Evolutionary conservation across 2,888 invertebrate species (phyloP), one percentile per base, ranked within the genome.

Genomic region (Xestobium rufovillosum): DNA sequence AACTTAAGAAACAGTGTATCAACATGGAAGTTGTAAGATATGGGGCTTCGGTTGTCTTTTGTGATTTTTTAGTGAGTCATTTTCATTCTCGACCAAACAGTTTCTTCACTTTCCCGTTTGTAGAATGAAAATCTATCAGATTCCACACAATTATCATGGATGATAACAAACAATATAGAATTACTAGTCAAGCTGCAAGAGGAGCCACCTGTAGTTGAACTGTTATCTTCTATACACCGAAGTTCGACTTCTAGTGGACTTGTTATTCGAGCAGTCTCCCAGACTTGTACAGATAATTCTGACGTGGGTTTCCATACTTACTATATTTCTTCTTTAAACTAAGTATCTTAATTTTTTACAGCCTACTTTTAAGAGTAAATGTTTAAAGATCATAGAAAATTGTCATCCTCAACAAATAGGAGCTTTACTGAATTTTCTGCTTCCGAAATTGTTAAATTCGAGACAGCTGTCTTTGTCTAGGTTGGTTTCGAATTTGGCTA

Each of bases 1-100:
- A 32, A n/a, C 41, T 27, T 19, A 39, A 42, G 25, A 17, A 16
- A 3, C 44, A 45, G 25, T 54, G 73, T 38, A 61, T 78, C 3
- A 76, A 80, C 47, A 60, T 73, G 1, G 79, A 82, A 53, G 69
- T 83, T 16, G 66, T 84, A 6, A 72, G 78, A 41, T 71, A 76
- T 31, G 81, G 81, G 1, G 78, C 79, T 11, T 73, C 78, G 1
- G 73, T 85, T 53, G 72, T 84, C 0, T 81, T 81, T 56, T 85
- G 84, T 66, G 86, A 88, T 61, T 83, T 81, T 64, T 77, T 86
- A 66, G 82, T 82, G 57, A 73, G 75, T 17, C 14, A 33, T n/a
- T 10, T 19, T 19, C n/a, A n/a, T 19, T 19, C 23, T n/a, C 23
- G n/a, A 6, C 6, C 6, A 19, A 23, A 17, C 31, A 3, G 12